Percentiles rank a stretch among this genome's conserved stretches.
phyloP scores from a whole-genome alignment of 2,797 vertebrate species.

The Dromococcyx pavoninus region DNA sequence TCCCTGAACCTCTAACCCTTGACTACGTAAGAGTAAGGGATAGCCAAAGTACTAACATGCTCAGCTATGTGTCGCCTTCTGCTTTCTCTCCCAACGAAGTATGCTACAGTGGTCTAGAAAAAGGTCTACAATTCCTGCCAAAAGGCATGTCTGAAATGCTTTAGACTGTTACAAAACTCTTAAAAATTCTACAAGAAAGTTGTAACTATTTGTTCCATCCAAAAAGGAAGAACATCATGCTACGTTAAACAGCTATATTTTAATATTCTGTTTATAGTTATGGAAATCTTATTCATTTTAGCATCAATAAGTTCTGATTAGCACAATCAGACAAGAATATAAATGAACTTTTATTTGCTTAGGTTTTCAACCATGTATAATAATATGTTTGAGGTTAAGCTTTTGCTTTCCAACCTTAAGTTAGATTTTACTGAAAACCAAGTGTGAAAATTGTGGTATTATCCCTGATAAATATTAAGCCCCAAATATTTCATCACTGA shows the following conservation, averaged over 20 bases:
- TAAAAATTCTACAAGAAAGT: neutral
- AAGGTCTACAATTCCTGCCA: neutral
- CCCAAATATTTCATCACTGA: conserved; percentile 19
- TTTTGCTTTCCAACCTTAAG: conserved; percentile 23
- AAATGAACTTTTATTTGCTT: conserved; percentile 42
- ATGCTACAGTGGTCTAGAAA: neutral
- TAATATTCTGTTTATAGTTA: conserved; percentile 50
- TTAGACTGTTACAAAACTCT: neutral
- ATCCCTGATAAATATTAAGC: conserved; percentile 48
- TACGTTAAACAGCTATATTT: neutral
- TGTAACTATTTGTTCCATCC: neutral
- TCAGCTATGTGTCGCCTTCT: accelerated
- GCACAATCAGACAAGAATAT: conserved; percentile 46
- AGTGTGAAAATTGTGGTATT: conserved; percentile 45
- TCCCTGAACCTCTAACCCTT: neutral
- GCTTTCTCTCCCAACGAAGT: neutral
- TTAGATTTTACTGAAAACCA: conserved; percentile 25
- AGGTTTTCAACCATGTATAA: conserved; percentile 13
- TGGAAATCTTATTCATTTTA: conserved; percentile 40
- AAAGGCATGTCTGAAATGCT: neutral
- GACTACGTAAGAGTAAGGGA: neutral
- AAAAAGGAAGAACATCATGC: neutral
- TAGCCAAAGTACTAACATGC: neutral
- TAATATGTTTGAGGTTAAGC: conserved; percentile 49
- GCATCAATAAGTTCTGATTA: conserved; percentile 54